A percentile compares a stretch with the other conserved stretches of the same genome.
phyloP scores from a whole-genome alignment of 2,888 invertebrate species.

The Mythimna albipuncta region DNA sequence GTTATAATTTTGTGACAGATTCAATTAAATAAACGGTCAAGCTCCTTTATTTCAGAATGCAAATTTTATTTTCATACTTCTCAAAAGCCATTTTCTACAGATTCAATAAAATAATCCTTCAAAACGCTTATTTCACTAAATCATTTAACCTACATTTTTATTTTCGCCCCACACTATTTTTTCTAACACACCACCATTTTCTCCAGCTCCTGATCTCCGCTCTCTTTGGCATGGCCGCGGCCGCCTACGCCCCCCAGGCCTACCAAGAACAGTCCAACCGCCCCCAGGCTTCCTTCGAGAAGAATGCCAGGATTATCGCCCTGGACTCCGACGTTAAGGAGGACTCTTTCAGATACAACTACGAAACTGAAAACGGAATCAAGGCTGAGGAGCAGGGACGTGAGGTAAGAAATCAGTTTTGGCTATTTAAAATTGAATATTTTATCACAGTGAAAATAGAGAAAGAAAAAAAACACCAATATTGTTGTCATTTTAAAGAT shows the following conservation, averaged over 20 bases:
- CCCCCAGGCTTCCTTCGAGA: conserved; percentile 82
- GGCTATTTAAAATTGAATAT: too few species aligned
- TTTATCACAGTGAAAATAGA: not conserved
- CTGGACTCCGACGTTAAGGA: conserved; percentile 85
- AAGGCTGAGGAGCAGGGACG: conserved; percentile 87
- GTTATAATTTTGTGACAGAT: not conserved
- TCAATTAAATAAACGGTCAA: not conserved
- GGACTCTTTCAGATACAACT: conserved; percentile 87
- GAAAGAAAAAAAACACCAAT: not conserved
- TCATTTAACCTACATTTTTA: too few species aligned
- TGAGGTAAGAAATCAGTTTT: conserved; percentile 75
- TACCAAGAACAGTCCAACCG: conserved; percentile 85
- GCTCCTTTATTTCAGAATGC: not conserved
- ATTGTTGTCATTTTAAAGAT: too few species aligned
- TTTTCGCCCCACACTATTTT: not conserved
- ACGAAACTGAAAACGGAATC: conserved; percentile 87
- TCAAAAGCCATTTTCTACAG: not conserved
- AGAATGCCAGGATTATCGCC: conserved; percentile 82
- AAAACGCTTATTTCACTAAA: not conserved
- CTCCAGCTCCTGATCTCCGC: conserved; percentile 83
- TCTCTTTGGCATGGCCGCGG: conserved; percentile 81
- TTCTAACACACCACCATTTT: conserved; percentile 12
- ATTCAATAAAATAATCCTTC: not conserved
- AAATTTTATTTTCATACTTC: not conserved
- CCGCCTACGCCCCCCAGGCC: conserved; percentile 74